Percentiles rank a stretch among this genome's conserved stretches.
Evolutionary conservation across 2,113 vertebrate genomes (phyloP).

Genomic region (Strigops habroptila): DNA sequence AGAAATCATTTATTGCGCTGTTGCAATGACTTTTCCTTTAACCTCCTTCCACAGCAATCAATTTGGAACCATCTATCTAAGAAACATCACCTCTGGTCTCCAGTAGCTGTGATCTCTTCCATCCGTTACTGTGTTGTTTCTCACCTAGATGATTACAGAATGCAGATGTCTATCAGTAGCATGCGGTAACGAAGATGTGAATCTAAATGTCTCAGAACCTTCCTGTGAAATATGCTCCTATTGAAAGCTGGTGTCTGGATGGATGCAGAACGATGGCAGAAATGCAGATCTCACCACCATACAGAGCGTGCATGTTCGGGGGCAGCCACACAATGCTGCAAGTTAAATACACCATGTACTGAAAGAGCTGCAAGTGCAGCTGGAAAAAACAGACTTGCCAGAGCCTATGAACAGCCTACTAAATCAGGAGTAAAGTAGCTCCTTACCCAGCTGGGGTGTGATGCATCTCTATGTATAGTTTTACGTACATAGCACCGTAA

Average conservation of each 20-base stretch:
- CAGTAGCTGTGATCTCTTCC: background rate
- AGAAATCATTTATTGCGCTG: background rate
- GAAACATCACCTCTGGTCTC: background rate
- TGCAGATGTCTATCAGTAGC: background rate
- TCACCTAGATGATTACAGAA: background rate
- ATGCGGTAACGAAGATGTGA: background rate
- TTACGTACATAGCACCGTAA: accelerated
- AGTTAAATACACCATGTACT: accelerated
- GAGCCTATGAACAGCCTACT: background rate
- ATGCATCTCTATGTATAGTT: accelerated
- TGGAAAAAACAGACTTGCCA: accelerated
- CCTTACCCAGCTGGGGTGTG: background rate
- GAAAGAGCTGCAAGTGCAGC: background rate
- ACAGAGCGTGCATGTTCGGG: accelerated
- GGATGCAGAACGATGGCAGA: background rate
- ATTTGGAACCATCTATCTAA: background rate
- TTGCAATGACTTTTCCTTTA: background rate
- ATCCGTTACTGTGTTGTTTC: accelerated
- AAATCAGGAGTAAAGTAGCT: background rate
- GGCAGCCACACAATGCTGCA: accelerated
- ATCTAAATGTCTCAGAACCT: background rate
- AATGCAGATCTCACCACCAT: background rate
- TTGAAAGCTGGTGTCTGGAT: background rate
- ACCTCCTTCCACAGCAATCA: background rate
- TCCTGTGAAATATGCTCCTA: background rate